These are phyloP conservation scores for Cheilosia scutellata DNA, from an alignment of 2,888 invertebrate genomes.

Conservation along the genomic window DNA sequence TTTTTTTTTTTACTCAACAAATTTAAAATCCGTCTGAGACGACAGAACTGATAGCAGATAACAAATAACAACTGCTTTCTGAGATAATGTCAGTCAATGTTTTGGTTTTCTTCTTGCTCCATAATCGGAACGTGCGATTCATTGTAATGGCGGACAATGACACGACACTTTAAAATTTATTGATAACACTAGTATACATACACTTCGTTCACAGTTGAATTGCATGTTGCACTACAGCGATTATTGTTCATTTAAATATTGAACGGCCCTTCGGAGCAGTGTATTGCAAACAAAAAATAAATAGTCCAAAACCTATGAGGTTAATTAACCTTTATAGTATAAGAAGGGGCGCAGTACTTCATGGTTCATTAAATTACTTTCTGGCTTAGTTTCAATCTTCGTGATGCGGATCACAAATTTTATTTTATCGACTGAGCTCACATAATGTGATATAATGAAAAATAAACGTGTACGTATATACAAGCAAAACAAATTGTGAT, in stretches of 20 bases:
- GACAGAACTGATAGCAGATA: not conserved
- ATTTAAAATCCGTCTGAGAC: conserved; percentile 1
- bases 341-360: not conserved
- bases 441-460: too few species aligned
- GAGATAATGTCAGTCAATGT: not conserved
- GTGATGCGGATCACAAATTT: too few species aligned
- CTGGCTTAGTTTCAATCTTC: not conserved
- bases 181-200: conserved; percentile 20
- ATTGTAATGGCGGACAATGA: conserved; percentile 48
- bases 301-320: too few species aligned
- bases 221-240: conserved; percentile 9
- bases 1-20: not conserved
- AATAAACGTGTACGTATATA: too few species aligned
- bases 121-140: conserved; percentile 16
- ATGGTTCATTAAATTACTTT: conserved; percentile 13
- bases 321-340: not conserved
- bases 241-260: conserved; percentile 14
- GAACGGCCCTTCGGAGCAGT: not conserved
- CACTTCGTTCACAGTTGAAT: not conserved
- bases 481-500: too few species aligned
- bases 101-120: not conserved
- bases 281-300: too few species aligned
- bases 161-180: conserved; percentile 27
- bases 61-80: not conserved
- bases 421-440: too few species aligned